A percentile compares a stretch with the other conserved stretches of the same genome.
These are phyloP conservation scores for Mongoloraphidia duomilia DNA, from an alignment of 2,888 invertebrate genomes.

Conservation along the genomic window DNA sequence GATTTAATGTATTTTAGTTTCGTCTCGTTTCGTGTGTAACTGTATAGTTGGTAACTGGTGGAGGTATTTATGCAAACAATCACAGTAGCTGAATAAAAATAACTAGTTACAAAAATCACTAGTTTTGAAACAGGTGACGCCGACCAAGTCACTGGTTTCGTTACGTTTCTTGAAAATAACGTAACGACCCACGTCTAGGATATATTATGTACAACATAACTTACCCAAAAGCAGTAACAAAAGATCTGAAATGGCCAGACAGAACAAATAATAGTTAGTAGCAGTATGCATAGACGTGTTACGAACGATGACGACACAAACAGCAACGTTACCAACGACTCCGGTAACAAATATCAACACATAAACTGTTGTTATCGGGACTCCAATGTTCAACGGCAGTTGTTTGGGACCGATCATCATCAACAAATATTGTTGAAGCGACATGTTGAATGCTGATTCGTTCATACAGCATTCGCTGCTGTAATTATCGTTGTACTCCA, in stretches of 20 bases:
- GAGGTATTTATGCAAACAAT: too few species aligned
- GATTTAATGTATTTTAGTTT: too few species aligned
- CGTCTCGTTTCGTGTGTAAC: too few species aligned
- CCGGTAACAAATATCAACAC: constrained; percentile 69
- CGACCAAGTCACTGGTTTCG: too few species aligned
- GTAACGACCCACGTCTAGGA: too few species aligned
- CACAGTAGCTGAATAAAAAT: too few species aligned
- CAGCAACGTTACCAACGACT: constrained; percentile 67
- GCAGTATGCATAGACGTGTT: constrained; percentile 77
- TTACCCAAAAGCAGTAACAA: constrained; percentile 67
- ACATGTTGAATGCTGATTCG: constrained; percentile 4
- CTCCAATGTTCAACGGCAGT: constrained; percentile 22
- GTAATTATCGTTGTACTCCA: too few species aligned
- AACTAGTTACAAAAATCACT: too few species aligned
- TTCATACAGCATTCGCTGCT: too few species aligned
- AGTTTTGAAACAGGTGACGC: too few species aligned
- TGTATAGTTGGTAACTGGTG: too few species aligned
- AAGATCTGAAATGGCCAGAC: constrained; percentile 74
- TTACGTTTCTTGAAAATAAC: too few species aligned
- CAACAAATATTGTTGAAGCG: constrained; percentile 16
- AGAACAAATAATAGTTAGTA: constrained; percentile 85
- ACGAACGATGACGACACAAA: constrained; percentile 70
- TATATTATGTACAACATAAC: constrained; percentile 22
- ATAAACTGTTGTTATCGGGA: constrained; percentile 53
- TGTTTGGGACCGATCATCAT: constrained; percentile 23